Percentiles rank a stretch among this genome's conserved stretches.
phyloP scores from a whole-genome alignment of 1,140 invertebrate genomes.

The Caerostris darwini region DNA sequence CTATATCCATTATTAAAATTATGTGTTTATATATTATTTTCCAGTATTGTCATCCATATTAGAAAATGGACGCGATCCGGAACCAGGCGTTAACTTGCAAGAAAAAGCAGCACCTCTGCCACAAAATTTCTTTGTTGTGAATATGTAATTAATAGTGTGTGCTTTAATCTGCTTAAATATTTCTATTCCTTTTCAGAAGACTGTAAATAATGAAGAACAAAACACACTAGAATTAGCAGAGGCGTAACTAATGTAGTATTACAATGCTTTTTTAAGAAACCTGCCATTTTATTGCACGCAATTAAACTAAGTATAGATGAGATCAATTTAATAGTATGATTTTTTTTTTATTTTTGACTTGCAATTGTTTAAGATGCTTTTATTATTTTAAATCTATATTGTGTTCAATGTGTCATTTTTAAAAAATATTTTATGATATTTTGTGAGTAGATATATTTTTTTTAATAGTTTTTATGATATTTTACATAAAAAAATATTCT shows the following conservation, averaged over 20 bases:
- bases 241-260: slow-evolving; percentile 44
- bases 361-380: too few relatives aligned
- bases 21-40: slow-evolving; percentile 22
- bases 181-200: neutral
- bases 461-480: too few relatives aligned
- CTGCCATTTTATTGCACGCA: slow-evolving; percentile 55
- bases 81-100: slow-evolving; percentile 54
- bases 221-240: slow-evolving; percentile 74
- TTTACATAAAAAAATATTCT: too few relatives aligned
- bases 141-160: slow-evolving; percentile 65
- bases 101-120: slow-evolving; percentile 65
- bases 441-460: too few relatives aligned
- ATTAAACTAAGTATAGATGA: slow-evolving; percentile 42
- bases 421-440: too few relatives aligned
- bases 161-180: slow-evolving; percentile 58
- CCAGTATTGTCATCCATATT: slow-evolving; percentile 70
- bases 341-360: neutral
- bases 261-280: slow-evolving; percentile 22
- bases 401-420: too few relatives aligned
- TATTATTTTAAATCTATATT: too few relatives aligned
- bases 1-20: neutral
- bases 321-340: neutral
- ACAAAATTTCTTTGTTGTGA: slow-evolving; percentile 77
- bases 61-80: slow-evolving; percentile 73
- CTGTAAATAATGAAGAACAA: slow-evolving; percentile 65